These are phyloP conservation scores for Seison nebaliae DNA, from an alignment of 1,140 invertebrate genomes.

Conservation along the genomic window DNA sequence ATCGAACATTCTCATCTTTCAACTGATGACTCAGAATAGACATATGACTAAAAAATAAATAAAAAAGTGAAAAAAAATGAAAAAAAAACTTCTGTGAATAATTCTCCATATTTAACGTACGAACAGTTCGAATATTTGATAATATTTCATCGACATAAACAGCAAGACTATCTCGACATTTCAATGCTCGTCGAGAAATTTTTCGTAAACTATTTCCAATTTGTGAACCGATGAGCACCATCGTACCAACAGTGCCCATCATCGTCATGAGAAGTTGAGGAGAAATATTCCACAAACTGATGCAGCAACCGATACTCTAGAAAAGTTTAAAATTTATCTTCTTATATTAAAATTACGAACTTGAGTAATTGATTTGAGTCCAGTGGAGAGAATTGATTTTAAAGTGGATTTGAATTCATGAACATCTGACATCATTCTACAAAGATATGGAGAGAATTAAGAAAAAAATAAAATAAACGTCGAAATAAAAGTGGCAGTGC, in stretches of 20 bases:
- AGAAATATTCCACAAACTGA: constrained; percentile 51
- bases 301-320: constrained; percentile 44
- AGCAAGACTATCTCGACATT: constrained; percentile 52
- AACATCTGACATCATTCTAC: constrained; percentile 57
- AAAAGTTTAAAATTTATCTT: neutral
- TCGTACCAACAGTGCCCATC: constrained; percentile 47
- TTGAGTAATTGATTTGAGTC: constrained; percentile 52
- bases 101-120: constrained; percentile 69
- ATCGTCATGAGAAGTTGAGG: constrained; percentile 57
- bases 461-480: neutral
- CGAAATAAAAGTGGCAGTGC: constrained; percentile 29
- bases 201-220: constrained; percentile 44
- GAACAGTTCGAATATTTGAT: constrained; percentile 58
- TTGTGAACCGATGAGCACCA: constrained; percentile 46
- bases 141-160: constrained; percentile 68
- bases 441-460: constrained; percentile 17
- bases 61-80: neutral
- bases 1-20: constrained; percentile 40
- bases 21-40: constrained; percentile 43
- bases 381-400: constrained; percentile 62
- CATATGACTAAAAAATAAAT: constrained; percentile 35
- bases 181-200: constrained; percentile 47
- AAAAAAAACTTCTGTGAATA: constrained; percentile 34
- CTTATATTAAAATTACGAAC: constrained; percentile 24
- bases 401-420: constrained; percentile 89